phyloP scores from a whole-genome alignment of 2,888 invertebrate genomes.

The Acanthococcus lagerstroemiae region DNA sequence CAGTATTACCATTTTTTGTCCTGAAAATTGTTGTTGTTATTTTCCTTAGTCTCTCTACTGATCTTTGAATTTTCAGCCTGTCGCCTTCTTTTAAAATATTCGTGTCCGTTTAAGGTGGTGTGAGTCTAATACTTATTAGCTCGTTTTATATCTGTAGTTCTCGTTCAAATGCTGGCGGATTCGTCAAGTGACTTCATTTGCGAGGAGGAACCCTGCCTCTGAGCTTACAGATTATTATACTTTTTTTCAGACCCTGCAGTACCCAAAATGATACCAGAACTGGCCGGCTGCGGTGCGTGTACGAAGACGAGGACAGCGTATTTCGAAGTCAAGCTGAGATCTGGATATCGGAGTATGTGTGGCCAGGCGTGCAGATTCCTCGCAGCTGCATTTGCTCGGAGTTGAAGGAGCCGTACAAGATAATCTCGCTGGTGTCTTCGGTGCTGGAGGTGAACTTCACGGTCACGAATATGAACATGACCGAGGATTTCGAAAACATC shows the following conservation, averaged over 20 bases:
- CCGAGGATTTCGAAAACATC: conserved; percentile 68
- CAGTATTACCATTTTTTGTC: too few species aligned
- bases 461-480: conserved; percentile 67
- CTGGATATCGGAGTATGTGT: conserved; percentile 58
- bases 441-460: conserved; percentile 63
- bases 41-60: too few species aligned
- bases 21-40: too few species aligned
- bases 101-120: too few species aligned
- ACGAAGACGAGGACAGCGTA: conserved; percentile 40
- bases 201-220: too few species aligned
- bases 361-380: conserved; percentile 55
- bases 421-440: conserved; percentile 58
- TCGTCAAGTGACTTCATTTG: too few species aligned
- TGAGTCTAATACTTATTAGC: too few species aligned
- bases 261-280: conserved; percentile 54
- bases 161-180: too few species aligned
- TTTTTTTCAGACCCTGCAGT: conserved; percentile 45
- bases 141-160: too few species aligned
- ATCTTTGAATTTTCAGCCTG: too few species aligned
- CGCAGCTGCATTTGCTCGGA: conserved; percentile 66
- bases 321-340: conserved; percentile 43
- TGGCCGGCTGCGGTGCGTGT: conserved; percentile 59
- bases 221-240: background rate
- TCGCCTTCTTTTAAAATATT: too few species aligned
- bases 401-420: conserved; percentile 53